phyloP scores from a whole-genome alignment of 2,797 vertebrate genomes.

The Rousettus madagascariensis region DNA sequence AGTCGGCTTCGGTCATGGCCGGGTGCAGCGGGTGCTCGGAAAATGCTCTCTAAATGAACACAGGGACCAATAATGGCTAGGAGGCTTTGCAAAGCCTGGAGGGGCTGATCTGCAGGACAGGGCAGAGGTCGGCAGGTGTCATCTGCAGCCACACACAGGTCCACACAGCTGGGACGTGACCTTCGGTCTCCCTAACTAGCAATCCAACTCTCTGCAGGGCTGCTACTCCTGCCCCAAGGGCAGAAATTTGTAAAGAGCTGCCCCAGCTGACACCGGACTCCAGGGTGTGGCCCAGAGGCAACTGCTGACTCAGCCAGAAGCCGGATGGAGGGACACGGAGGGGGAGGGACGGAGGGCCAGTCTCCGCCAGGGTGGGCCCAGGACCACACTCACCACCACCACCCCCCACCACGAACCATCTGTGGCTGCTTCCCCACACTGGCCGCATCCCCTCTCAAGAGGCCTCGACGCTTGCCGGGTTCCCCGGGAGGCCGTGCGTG shows the following conservation, averaged over 20 bases:
- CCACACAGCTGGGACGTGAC: background rate
- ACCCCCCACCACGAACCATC: background rate
- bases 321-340: fast-evolving
- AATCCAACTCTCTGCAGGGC: background rate
- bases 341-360: fast-evolving
- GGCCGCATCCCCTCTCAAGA: background rate
- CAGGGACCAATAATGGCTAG: background rate
- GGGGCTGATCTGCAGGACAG: background rate
- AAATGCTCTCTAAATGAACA: background rate
- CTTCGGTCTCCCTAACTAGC: background rate
- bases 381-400: fast-evolving
- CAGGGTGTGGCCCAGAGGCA: fast-evolving
- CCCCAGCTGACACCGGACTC: background rate
- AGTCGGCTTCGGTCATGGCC: background rate
- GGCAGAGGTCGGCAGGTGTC: background rate
- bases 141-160: background rate
- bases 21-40: background rate
- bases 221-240: background rate
- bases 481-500: background rate
- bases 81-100: background rate
- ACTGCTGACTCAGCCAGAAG: background rate
- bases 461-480: background rate
- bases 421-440: background rate
- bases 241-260: background rate
- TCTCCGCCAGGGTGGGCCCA: background rate